Evolutionary conservation across 2,113 vertebrate species (phyloP), one percentile per base, ranked within the genome.

Genomic region (Hemicordylus capensis): DNA sequence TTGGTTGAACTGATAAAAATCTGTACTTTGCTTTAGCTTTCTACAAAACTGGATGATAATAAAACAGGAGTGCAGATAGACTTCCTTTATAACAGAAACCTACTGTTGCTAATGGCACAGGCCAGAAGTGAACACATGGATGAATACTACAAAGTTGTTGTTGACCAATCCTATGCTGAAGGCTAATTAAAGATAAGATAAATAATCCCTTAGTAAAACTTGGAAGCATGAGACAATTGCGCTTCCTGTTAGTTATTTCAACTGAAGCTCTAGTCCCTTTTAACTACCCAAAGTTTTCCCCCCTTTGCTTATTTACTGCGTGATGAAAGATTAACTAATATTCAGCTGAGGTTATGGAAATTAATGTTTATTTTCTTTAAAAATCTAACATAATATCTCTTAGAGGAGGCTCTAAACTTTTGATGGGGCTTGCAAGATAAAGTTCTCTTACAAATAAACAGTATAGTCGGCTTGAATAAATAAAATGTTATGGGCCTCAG

Each of bases 101-200:
- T 73, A 2, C 14, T 76, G 20, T 64, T 83, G 80, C 69, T 91
- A 81, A 48, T 89, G 85, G 10, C 44, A 31, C 58, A 88, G 70
- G 26, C 10, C 64, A 81, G 64, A 83, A 9, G 54, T 31, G 24
- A 73, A 34, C 63, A 59, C n/a, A 44, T 4, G 10, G 84, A 86
- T 93, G 80, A 48, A 37, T 81, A 85, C 46, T 64, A 75, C 37
- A 73, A 9, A 82, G 48, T 59, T 83, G 70, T 83, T 91, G 59
- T 84, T 83, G 39, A 86, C 76, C 85, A 39, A 24, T 22, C 0
- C 0, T 84, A 66, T 44, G 44, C 51, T 90, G 67, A 76, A 76
- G 2, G 84, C 44, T n/a, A n/a, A n/a, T n/a, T 46, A 74, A 64
- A 54, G 17, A 64, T 28, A 24, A 56, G 85, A 48, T 37, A 37